A percentile compares a stretch with the other conserved stretches of the same genome.
Conservation (phyloP, 2,797 vertebrate species). For the Leptodactylus fallax region DNA sequence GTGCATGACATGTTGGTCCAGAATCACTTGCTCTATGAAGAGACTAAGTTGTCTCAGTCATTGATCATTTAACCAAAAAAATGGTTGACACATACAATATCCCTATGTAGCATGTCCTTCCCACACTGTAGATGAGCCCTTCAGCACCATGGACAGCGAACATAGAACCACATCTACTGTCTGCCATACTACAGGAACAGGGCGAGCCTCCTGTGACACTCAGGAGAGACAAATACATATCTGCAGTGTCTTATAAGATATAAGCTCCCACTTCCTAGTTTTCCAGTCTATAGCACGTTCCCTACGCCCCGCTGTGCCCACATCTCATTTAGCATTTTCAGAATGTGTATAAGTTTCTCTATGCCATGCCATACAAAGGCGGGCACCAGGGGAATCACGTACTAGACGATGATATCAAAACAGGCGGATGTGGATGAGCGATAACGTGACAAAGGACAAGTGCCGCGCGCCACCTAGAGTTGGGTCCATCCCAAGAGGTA, state of each 20-base stretch:
- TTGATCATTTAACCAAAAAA: too few relatives aligned
- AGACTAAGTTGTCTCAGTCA: too few relatives aligned
- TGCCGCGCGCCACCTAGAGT: neutral
- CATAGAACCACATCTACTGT: neutral
- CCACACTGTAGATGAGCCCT: neutral
- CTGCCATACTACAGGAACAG: too few relatives aligned
- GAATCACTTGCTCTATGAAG: too few relatives aligned
- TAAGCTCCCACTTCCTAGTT: neutral
- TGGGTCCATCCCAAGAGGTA: slow-evolving; percentile 32
- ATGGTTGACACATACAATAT: too few relatives aligned
- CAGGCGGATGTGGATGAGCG: neutral
- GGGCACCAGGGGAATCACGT: neutral
- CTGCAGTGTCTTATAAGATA: neutral
- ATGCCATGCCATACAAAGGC: neutral
- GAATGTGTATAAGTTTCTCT: neutral
- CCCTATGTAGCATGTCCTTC: too few relatives aligned
- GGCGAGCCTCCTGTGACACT: too few relatives aligned
- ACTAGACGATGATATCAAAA: slow-evolving; percentile 17
- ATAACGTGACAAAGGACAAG: neutral
- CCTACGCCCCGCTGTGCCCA: neutral
- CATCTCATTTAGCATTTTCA: neutral
- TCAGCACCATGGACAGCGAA: neutral
- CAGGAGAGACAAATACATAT: neutral
- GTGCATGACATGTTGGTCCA: too few relatives aligned
- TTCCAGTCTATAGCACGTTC: neutral